Conservation (phyloP, 2,888 invertebrate species). For the Enchytraeus crypticus region DNA sequence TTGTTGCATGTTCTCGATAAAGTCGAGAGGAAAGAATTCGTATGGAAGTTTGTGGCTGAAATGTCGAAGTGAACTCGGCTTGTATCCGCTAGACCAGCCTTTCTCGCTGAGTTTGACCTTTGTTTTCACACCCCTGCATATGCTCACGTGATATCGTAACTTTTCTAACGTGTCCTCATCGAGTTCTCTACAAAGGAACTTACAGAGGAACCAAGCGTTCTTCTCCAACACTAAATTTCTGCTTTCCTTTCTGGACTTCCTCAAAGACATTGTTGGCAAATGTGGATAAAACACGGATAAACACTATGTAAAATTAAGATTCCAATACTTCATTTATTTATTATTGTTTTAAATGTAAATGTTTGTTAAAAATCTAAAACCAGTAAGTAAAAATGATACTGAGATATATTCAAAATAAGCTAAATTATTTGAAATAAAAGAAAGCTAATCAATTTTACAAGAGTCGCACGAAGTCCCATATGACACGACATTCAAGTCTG, state of each 20-base stretch:
- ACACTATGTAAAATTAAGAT: too few species aligned
- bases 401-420: too few species aligned
- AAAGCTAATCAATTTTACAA: too few species aligned
- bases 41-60: constrained; percentile 6
- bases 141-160: constrained; percentile 6
- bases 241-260: not conserved
- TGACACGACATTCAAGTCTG: too few species aligned
- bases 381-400: too few species aligned
- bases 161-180: constrained; percentile 8
- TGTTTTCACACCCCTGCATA: constrained; percentile 9
- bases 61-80: not conserved
- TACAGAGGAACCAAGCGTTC: constrained; percentile 13
- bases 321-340: too few species aligned
- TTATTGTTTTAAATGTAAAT: too few species aligned
- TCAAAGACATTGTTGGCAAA: not conserved
- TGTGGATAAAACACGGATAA: too few species aligned
- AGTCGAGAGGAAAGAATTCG: constrained; percentile 2
- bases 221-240: constrained; percentile 1
- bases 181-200: constrained; percentile 6
- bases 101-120: constrained; percentile 7
- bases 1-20: constrained; percentile 5
- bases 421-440: too few species aligned
- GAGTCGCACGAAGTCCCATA: too few species aligned
- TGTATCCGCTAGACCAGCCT: constrained; percentile 4
- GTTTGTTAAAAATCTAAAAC: too few species aligned